Base-by-base conservation (phyloP, 2,113 vertebrate species). In the Ophiodon elongatus region DNA sequence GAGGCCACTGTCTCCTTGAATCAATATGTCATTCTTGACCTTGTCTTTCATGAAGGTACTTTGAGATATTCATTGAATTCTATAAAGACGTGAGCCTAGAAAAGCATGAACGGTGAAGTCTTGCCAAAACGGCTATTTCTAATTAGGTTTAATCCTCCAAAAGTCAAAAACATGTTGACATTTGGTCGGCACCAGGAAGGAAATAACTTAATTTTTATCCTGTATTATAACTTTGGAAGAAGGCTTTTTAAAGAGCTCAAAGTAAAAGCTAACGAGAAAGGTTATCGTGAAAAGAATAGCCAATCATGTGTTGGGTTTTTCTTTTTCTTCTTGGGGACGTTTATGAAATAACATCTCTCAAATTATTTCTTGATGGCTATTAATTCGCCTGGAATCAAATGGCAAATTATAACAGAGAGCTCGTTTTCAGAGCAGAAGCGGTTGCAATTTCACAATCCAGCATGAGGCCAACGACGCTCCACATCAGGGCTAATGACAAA, bases 11-110 rank as follows among this genome's bases (percentile, higher is more conserved):
- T 86, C 79, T 87, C 45, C 37, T 62, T 31, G 57, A 88, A 87
- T 92, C 86, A 89, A 91, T 89, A 87, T 60, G 69, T 84, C 74
- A 85, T 88, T 85, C 69, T 80, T 85, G 79, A 86, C 68, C 73
- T 19, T 31, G 50, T 84, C 56, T 27, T 80, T 85, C 75, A 79
- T 87, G 79, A 86, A 88, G 75, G 77, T 79, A 65, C 47, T 37
- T 83, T 11, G 52, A 88, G 37, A 89, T 79, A 93, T 87, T 90
- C 68, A 91, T 73, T 31, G 80, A 45, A 64, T 93, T 90, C 73
- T 57, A 19, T 65, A 47, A 79, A 88, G 72, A 66, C 25, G 6
- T 57, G n/a, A 23, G 57, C 25, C 2, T 29, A 11, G 14, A 77
- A 75, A 63, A 71, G 35, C 25, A 60, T 41, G 35, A 73, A 62